A percentile compares a stretch with the other conserved stretches of the same genome.
phyloP scores from a whole-genome alignment of 2,888 invertebrate genomes.

The Drosophila recens region DNA sequence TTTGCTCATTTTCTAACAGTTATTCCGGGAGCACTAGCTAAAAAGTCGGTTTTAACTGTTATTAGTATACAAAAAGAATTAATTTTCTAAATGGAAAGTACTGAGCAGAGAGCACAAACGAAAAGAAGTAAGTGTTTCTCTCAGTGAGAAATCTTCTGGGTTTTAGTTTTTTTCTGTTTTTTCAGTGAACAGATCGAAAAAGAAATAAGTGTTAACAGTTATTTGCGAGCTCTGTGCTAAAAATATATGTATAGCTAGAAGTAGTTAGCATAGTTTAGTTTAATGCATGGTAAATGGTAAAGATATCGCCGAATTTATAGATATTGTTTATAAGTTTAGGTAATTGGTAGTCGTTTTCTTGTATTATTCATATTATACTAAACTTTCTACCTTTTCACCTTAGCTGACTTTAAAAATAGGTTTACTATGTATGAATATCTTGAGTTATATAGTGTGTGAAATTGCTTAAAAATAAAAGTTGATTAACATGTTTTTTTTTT shows the following conservation, averaged over 20 bases:
- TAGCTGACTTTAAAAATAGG: slow-evolving; percentile 50
- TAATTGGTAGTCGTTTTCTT: slow-evolving; percentile 21
- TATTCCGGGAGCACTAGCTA: too few relatives aligned
- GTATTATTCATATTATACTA: slow-evolving; percentile 8
- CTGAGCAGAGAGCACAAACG: too few relatives aligned
- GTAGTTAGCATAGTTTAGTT: slow-evolving; percentile 53
- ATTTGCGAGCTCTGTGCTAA: too few relatives aligned
- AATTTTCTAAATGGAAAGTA: too few relatives aligned
- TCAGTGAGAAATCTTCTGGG: too few relatives aligned
- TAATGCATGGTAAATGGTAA: slow-evolving; percentile 32
- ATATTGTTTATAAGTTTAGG: slow-evolving; percentile 46
- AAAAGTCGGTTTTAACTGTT: too few relatives aligned
- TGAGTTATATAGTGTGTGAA: slow-evolving; percentile 34
- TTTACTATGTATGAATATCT: slow-evolving; percentile 14
- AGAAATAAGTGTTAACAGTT: too few relatives aligned
- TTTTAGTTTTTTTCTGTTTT: too few relatives aligned
- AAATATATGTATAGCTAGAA: slow-evolving; percentile 59
- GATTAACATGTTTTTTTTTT: slow-evolving; percentile 37
- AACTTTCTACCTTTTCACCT: slow-evolving; percentile 35
- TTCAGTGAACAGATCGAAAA: too few relatives aligned
- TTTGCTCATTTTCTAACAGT: too few relatives aligned
- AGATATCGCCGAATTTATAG: slow-evolving; percentile 50
- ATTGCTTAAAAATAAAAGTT: slow-evolving; percentile 43
- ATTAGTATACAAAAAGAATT: too few relatives aligned
- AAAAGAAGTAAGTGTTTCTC: too few relatives aligned